These are phyloP conservation scores for Ormyrus pomaceus DNA, from an alignment of 2,888 invertebrate species.

Conservation along the genomic window DNA sequence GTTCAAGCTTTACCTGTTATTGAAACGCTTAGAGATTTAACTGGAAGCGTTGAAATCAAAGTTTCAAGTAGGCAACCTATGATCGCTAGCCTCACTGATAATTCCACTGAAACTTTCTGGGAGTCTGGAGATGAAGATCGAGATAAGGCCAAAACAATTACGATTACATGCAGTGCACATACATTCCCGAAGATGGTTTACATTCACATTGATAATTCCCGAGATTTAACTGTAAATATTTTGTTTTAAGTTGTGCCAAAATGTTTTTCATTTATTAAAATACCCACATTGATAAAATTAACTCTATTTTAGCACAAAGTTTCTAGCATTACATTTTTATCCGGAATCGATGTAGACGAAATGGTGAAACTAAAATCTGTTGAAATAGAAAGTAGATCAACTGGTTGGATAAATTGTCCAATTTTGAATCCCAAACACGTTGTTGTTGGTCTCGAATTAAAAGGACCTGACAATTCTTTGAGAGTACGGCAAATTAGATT, in stretches of 20 bases:
- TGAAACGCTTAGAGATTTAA: constrained; percentile 85
- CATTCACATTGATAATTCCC: constrained; percentile 95
- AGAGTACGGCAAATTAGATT: constrained; percentile 90
- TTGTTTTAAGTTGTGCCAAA: constrained; percentile 35
- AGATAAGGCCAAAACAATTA: constrained; percentile 92
- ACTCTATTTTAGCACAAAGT: constrained; percentile 88
- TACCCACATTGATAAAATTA: neutral
- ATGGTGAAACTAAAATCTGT: constrained; percentile 86
- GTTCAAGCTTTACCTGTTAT: constrained; percentile 77
- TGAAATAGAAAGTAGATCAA: constrained; percentile 90
- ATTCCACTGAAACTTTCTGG: constrained; percentile 99
- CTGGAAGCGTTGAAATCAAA: constrained; percentile 85
- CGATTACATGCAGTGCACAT: constrained; percentile 81
- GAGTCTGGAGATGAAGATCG: constrained; percentile 98
- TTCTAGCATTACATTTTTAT: constrained; percentile 88
- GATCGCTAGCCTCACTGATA: constrained; percentile 94
- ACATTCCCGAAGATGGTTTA: constrained; percentile 86
- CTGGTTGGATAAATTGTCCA: constrained; percentile 94
- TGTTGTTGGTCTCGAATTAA: constrained; percentile 88
- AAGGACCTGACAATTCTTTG: constrained; percentile 93
- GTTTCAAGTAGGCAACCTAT: constrained; percentile 96
- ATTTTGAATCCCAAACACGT: constrained; percentile 80
- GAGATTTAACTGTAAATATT: constrained; percentile 88
- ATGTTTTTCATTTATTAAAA: neutral
- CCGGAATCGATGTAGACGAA: constrained; percentile 89